Evolutionary conservation across 35 echinoderm and acorn worm species (phyloP), one percentile per base, ranked within the genome.

Genomic region (Chiridota heheva): DNA sequence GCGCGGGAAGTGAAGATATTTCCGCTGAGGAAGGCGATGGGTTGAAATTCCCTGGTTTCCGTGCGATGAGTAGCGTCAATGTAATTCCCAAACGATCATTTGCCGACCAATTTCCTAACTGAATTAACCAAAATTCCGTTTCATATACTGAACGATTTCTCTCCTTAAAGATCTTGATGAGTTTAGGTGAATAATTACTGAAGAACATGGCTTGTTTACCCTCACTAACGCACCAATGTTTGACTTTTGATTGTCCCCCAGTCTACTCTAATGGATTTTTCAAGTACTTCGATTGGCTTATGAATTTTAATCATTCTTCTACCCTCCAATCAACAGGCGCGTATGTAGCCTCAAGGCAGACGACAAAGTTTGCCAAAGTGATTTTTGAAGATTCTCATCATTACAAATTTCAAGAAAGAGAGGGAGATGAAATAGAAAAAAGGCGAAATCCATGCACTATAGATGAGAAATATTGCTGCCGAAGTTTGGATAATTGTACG

Each of bases 261-360:
- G 75, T 78, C 75, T 78, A 29, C 62, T 42, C 62, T 78, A 78
- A 78, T 78, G 75, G 75, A 61, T 59, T 78, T 29, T 78, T 78
- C 51, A 78, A 78, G 75, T 78, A 62, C 75, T 78, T 58, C 75
- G 51, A 78, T 78, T 78, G 75, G 75, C 75, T 57, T 78, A 78
- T 78, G 75, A 56, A 78, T 78, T 78, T 61, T 78, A 78, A 78
- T 78, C 36, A 78, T 61, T 37, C 53, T 38, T 22, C 17, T 7
- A n/a, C 47, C 51, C 58, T 58, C 75, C 75, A 78, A 78, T 78
- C 75, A 78, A 36, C 6, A 29, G 18, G 20, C 75, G 46, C 47
- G 51, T 78, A 78, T 38, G 47, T 60, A 60, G 51, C 75, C 75
- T 61, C 36, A 35, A 78, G 75, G 75, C 75, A 59, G 75, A 38